Evolutionary conservation across 2,888 invertebrate genomes (phyloP), one percentile per base, ranked within the genome.

Genomic region (Pristionchus japonicus): DNA sequence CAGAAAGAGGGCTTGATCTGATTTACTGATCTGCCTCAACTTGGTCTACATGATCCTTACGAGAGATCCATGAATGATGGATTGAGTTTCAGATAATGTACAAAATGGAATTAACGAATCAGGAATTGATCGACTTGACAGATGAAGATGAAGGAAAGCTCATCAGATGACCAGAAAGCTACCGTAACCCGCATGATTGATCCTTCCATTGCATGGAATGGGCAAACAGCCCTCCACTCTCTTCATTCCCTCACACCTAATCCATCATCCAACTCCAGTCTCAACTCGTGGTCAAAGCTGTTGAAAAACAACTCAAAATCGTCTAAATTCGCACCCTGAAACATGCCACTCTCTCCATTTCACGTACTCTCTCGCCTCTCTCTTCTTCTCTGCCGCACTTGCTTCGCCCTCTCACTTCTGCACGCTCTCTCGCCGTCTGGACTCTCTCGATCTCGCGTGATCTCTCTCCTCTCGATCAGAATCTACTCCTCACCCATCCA

Each of bases 331-430:
- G 17, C 20, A 11, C 31, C 34, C 34, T 34, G 64, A 27, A 70
- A 34, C 70, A 37, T 23, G 23, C 20, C 11, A 15, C 47, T 77
- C 77, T 77, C 77, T 27, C n/a, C 47, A 11, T 27, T 47, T 43
- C 43, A 7, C 77, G 15, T 27, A 0, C 27, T 77, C 77, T 77
- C 77, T 77, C 77, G 43, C 47, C 47, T 43, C 13, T 6, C n/a
- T 77, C 77, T 77, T 43, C 77, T 43, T 77, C 40, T 77, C 77
- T 77, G 43, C n/a, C 77, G 77, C 77, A 77, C 77, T 77, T 77
- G 77, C 43, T 3, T 20, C 9, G 1, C 43, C 47, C 77, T 77
- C 77, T 77, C 47, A 20, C 43, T 7, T 40, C 77, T 27, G 7
- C 43, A 70, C 70, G 37, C 70, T 70, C 47, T 47, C 77, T 77